These are phyloP conservation scores for Meloidogyne hapla DNA, from an alignment of 1,140 invertebrate species.

Conservation along the genomic window DNA sequence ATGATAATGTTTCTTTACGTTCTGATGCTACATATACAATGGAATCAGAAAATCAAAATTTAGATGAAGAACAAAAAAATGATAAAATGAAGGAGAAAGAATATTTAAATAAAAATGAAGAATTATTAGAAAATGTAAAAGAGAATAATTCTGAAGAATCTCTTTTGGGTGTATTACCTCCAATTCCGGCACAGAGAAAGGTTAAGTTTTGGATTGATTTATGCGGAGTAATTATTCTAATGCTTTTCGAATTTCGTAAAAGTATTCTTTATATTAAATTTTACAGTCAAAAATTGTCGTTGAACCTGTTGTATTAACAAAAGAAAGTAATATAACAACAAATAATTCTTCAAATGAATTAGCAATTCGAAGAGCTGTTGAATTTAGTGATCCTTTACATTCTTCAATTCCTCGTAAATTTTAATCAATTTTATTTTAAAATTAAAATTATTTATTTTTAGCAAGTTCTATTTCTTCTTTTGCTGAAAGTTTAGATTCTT, in stretches of 20 bases:
- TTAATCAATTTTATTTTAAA: not conserved
- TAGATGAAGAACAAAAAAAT: not conserved
- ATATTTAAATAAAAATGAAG: too few species aligned
- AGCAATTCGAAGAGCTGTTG: constrained; percentile 31
- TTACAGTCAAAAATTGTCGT: not conserved
- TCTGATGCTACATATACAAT: constrained; percentile 31
- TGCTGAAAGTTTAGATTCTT: constrained; percentile 11
- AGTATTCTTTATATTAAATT: too few species aligned
- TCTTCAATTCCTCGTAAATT: constrained; percentile 52
- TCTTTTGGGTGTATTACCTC: constrained; percentile 9
- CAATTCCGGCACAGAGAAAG: constrained; percentile 9
- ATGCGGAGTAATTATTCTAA: too few species aligned
- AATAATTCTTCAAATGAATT: constrained; percentile 7
- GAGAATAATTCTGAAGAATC: not conserved
- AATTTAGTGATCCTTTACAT: constrained; percentile 54
- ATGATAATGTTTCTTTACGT: constrained; percentile 13
- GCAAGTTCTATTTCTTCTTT: constrained; percentile 24
- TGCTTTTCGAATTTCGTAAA: too few species aligned
- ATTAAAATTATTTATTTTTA: not conserved
- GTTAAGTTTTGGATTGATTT: too few species aligned
- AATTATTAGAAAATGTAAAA: constrained; percentile 14
- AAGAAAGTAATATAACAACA: not conserved
- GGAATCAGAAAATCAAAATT: constrained; percentile 1
- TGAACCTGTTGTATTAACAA: not conserved
- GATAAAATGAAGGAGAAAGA: constrained; percentile 10